Conservation (phyloP, 37 sponge, comb jelly and placozoan species). For the Beroe ovata region DNA sequence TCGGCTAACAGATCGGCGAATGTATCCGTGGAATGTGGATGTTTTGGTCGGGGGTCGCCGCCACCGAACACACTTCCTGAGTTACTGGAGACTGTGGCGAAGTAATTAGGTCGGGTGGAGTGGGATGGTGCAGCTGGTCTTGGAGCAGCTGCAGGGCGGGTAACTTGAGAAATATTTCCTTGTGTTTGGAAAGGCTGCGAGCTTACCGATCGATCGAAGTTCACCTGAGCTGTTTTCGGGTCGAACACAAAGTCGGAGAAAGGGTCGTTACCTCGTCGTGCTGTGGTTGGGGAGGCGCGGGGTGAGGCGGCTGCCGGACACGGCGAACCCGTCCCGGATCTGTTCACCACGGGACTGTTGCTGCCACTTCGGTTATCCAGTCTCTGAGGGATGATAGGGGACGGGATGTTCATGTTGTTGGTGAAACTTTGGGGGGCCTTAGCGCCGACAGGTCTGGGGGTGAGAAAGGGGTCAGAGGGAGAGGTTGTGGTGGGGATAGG, state of each 20-base stretch:
- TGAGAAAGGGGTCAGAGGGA: conserved; percentile 14
- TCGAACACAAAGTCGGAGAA: conserved; percentile 37
- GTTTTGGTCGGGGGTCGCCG: not conserved
- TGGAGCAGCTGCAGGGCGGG: too few relatives aligned
- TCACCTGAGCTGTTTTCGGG: conserved; percentile 7
- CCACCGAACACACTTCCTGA: conserved; percentile 49
- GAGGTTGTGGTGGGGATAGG: not conserved
- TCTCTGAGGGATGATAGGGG: conserved; percentile 10
- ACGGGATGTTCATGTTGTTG: conserved; percentile 9
- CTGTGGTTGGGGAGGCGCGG: not conserved
- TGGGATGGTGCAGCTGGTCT: not conserved
- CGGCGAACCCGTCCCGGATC: conserved; percentile 1
- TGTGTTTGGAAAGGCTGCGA: not conserved
- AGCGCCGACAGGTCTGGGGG: conserved; percentile 17
- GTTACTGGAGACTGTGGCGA: conserved; percentile 7
- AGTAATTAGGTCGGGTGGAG: conserved; percentile 6
- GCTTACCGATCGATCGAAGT: conserved; percentile 11
- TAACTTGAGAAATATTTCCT: not conserved
- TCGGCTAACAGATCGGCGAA: conserved; percentile 18
- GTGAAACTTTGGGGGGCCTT: not conserved
- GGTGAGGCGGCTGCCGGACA: not conserved
- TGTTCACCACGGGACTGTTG: conserved; percentile 26
- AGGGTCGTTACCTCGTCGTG: not conserved
- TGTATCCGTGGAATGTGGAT: conserved; percentile 2
- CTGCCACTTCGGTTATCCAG: not conserved